Evolutionary conservation across 2,113 vertebrate species (phyloP), one percentile per base, ranked within the genome.

Genomic region (Porphyrio hochstetteri): DNA sequence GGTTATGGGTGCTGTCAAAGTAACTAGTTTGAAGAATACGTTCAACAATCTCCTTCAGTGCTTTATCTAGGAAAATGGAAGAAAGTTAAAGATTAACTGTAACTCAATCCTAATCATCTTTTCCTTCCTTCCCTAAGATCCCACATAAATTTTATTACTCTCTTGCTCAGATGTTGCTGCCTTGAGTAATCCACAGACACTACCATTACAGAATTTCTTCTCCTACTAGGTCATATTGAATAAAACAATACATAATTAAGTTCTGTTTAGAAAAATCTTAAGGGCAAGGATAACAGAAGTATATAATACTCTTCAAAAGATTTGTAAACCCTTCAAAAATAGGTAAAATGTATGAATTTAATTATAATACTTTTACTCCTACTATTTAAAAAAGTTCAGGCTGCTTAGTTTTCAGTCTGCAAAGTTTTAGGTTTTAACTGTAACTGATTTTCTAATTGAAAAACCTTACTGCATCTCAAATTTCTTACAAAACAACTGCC

Each of bases 21-120:
- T 99, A 99, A 90, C 98, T 98, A 92, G 99, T 99, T 92, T 98
- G 98, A 88, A 99, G 98, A 94, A 99, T 98, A 76, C 98, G 99
- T 94, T 99, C 99, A 86, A 99, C 97, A 31, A 98, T 96, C 72
- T 99, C 99, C 97, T 98, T 99, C 91, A 99, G 97, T 18, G 97
- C 97, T 98, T 99, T 99, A 97, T 99, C 99, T 99, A 91, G 31
- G 59, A 81, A 79, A 56, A 86, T 1, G 8, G 13, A 72, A 72
- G 68, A 8, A 48, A 64, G 33, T 24, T n/a, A 33, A 46, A 81
- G 9, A 50, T 88, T 29, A 95, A 65, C 46, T 61, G 21, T 15
- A n/a, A 60, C 21, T 81, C 68, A 63, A 16, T 4, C 11, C 52
- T 80, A 13, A n/a, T 6, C 4, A 27, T 9, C 33, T 25, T 11